Conservation (phyloP, 2,888 invertebrate genomes). For the Caenorhabditis panamensis region DNA sequence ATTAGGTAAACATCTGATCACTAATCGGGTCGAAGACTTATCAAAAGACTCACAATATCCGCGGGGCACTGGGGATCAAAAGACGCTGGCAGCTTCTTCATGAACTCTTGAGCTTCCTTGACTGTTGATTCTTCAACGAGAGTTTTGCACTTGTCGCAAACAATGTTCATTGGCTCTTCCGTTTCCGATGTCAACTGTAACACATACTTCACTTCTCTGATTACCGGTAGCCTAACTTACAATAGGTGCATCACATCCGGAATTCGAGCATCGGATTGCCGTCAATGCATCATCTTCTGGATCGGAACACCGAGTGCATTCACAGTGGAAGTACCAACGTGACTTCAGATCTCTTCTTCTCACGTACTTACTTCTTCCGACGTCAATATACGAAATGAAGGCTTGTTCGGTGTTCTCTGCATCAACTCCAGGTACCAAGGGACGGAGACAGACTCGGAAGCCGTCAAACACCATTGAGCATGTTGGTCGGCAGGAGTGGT, state of each 20-base stretch:
- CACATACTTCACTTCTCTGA: background rate
- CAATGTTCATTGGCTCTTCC: conserved; percentile 72
- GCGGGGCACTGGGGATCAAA: conserved; percentile 73
- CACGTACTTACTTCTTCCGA: conserved; percentile 76
- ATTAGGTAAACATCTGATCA: background rate
- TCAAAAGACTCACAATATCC: conserved; percentile 62
- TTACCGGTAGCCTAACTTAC: conserved; percentile 37
- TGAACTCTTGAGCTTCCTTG: conserved; percentile 72
- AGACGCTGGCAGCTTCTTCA: conserved; percentile 71
- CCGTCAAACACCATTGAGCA: conserved; percentile 80
- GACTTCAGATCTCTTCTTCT: conserved; percentile 66
- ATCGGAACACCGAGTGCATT: conserved; percentile 77
- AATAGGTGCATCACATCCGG: conserved; percentile 74
- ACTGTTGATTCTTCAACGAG: conserved; percentile 61
- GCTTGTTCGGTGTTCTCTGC: conserved; percentile 63
- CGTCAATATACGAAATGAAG: conserved; percentile 80
- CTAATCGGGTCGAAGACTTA: background rate
- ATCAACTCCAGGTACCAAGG: conserved; percentile 72
- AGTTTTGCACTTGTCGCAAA: conserved; percentile 74
- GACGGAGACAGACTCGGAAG: conserved; percentile 76
- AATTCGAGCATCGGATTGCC: conserved; percentile 66
- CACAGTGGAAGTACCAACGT: conserved; percentile 78
- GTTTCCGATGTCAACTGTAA: conserved; percentile 69
- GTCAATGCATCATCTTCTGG: conserved; percentile 78
- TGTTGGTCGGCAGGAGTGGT: conserved; percentile 80